Evolutionary conservation across 2,797 vertebrate species (phyloP), one percentile per base, ranked within the genome.

Genomic region (Sebastes steindachneri): DNA sequence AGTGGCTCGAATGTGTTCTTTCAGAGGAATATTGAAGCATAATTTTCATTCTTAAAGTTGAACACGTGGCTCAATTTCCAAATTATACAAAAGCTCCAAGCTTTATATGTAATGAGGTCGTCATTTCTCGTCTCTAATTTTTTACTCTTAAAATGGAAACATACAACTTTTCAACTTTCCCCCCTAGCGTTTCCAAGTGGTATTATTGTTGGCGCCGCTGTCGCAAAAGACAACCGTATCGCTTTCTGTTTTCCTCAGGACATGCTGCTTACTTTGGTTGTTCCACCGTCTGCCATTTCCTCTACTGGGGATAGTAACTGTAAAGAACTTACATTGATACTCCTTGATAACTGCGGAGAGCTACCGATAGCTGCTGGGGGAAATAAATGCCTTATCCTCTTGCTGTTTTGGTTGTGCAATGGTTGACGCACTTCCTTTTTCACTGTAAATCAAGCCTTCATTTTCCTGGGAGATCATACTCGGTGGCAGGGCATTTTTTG

Each of bases 21-120:
- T 88, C 48, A 51, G 37, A 68, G 37, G 59, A 71, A 63, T 33
- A 75, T 70, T 45, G 23, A 68, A 29, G 73, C 45, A 5, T 60
- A 3, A 53, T 79, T 73, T 74, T 76, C 48, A 66, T 28, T 37
- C 12, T 33, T 63, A 4, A 70, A 80, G 68, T 73, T 33, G 28
- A 79, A 71, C 70, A 69, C 48, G n/a, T 64, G 68, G 68, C 55
- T 82, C 33, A 25, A 63, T 78, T 83, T 85, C 48, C 31, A 60
- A 73, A 68, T 75, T 60, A 68, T 5, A 72, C 48, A 68, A 33
- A 9, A 1, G 54, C 68, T 73, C 17, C 6, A 21, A 70, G 9
- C 41, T 76, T 60, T 21, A 10, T 82, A 37, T 62, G 15, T 65
- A 12, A 69, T 84, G 0, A 85, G 67, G 58, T 79, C 67, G 45